Evolutionary conservation across 2,113 vertebrate genomes (phyloP), one percentile per base, ranked within the genome.

Genomic region (Trachemys scripta): DNA sequence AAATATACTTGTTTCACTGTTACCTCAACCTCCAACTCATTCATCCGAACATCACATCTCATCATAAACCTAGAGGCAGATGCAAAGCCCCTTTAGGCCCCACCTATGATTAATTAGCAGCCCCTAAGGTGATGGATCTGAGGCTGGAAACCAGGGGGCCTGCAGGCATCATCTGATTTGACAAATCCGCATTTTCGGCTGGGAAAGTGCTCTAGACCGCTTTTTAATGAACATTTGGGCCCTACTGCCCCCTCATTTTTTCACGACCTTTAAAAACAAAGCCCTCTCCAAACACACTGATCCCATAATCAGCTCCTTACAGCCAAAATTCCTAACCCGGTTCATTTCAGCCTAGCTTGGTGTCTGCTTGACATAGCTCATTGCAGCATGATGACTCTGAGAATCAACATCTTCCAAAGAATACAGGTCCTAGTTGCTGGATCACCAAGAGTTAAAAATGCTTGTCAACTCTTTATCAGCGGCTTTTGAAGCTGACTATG

Each of bases 341-440:
- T 45, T 45, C 72, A 76, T 19, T 13, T 25, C 72, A 76, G 22
- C 38, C 72, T 25, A 11, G 72, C 72, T 35, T 69, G 62, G 62
- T 19, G 13, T n/a, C 35, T n/a, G 35, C 62, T 6, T n/a, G 72
- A 24, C 38, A 76, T 22, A 76, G 38, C 22, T 45, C 22, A 10
- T 24, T 25, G n/a, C 65, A 72, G 35, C n/a, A 20, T 35, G 65
- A 72, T 10, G 38, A 31, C n/a, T 38, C 69, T 3, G 2, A 16
- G 17, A 19, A 38, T 38, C 31, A 38, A n/a, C 17, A 9, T 9
- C n/a, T 72, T 38, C 72, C 1, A 3, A 42, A 42, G 38, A 93
- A 53, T 0, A 17, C 20, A 79, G 56, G 0, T 0, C 5, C 0
- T 0, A 85, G 65, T 8, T 93, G 56, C 51, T 76, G n/a, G 87